Base-by-base conservation (phyloP, 2,888 invertebrate genomes). In the Trichogramma evanescens region DNA sequence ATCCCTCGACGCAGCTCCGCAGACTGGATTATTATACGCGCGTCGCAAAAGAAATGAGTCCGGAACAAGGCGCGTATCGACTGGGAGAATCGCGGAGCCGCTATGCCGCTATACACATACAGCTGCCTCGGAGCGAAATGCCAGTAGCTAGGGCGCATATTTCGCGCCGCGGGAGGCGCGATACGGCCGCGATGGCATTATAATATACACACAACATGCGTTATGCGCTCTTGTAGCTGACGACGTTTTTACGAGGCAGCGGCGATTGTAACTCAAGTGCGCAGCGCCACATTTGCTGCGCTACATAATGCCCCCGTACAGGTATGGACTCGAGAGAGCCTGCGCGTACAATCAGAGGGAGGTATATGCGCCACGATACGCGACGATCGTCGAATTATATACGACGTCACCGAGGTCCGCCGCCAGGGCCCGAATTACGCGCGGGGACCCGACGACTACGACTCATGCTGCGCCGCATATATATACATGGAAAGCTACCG, bases 211-310 rank as follows among this genome's bases (percentile, higher is more conserved):
- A 63, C 62, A 66, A 69, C 67, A 73, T 73, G 66, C 69, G 70
- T 73, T 72, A 73, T 67, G 69, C 70, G 73, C 26, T 26, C 26
- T 26, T 26, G 26, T 26, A 26, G 26, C 26, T 73, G 74, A 72
- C 72, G 74, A 74, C 74, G 71, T 74, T 74, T 74, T 74, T 74
- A 74, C 71, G 74, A 73, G 70, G 69, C 10, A 71, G 64, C 68
- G 67, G 70, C 66, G 70, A 73, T 72, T 72, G 72, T 74, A 72
- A 73, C 72, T 74, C 72, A 73, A 72, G 72, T 72, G 72, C 65
- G 68, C 66, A 59, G 69, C 67, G 69, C 66, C 64, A 66, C 66
- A 69, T 71, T 71, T 71, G 69, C 63, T 66, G 65, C n/a, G 54
- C 54, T 26, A 26, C 26, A 26, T 26, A 26, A 26, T 26, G 26